A percentile compares a stretch with the other conserved stretches of the same genome.
phyloP scores from a whole-genome alignment of 2,888 invertebrate species.

The Thecophora atra region DNA sequence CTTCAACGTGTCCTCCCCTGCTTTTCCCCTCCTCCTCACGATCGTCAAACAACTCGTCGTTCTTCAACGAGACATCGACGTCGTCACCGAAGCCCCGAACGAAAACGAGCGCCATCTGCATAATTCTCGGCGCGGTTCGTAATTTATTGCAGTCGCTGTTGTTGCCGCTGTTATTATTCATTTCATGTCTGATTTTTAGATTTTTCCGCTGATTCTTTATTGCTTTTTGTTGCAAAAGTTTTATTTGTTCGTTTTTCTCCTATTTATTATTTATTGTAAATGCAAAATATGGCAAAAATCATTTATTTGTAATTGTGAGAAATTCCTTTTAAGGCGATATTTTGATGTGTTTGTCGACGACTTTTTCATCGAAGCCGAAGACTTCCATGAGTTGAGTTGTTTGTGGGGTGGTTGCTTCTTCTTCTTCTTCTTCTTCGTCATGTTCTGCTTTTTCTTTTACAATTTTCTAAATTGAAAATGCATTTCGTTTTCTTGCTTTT shows the following conservation, averaged over 20 bases:
- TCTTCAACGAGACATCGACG: neutral
- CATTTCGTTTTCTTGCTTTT: neutral
- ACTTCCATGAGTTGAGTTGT: neutral
- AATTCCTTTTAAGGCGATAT: slow-evolving; percentile 36
- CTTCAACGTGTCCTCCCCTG: too few relatives aligned
- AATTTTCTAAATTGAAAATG: slow-evolving; percentile 18
- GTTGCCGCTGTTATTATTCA: neutral
- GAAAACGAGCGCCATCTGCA: neutral
- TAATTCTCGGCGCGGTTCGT: neutral
- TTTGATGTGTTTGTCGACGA: slow-evolving; percentile 35
- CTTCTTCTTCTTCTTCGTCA: neutral
- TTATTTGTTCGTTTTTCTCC: neutral
- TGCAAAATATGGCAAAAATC: neutral
- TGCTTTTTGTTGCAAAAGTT: too few relatives aligned
- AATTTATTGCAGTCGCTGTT: neutral
- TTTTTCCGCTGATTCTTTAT: neutral
- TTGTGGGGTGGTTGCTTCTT: neutral
- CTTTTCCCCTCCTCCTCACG: neutral
- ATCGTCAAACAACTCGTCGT: neutral
- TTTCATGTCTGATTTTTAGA: neutral
- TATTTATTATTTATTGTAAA: neutral
- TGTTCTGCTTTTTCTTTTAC: too few relatives aligned
- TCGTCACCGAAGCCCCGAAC: neutral
- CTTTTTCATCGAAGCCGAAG: neutral
- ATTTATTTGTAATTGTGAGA: neutral